Evolutionary conservation across 2,888 invertebrate genomes (phyloP), one percentile per base, ranked within the genome.

Genomic region (Synanthedon myopaeformis): DNA sequence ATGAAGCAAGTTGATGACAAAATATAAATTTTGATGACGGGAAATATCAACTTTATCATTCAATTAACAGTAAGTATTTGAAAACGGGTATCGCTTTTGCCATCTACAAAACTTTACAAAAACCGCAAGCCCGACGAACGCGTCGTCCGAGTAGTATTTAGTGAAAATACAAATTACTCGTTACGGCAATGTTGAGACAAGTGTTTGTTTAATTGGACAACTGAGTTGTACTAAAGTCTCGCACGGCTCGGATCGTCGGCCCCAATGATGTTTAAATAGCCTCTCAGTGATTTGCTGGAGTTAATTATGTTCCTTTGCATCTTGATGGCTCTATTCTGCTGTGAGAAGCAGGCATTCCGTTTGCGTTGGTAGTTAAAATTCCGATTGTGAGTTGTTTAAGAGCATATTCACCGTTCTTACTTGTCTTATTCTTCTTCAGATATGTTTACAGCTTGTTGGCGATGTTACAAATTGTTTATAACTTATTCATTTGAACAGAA

Each of bases 181-280:
- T 6, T 45, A 8, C 17, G 23, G 17, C 17, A 12, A 49, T 17
- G 23, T 49, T 41, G 57, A 59, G 55, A 52, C 57, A 56, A 61
- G 65, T 62, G 61, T 61, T 62, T 62, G 61, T 61, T 62, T 72
- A 69, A 70, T 76, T 71, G 66, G 60, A 56, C 59, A 59, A 64
- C 56, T 55, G 54, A 58, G 62, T 61, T 56, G 52, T 60, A 59
- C 61, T 59, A 59, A 53, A 61, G 59, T 68, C 75, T 64, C 35
- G 35, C 74, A 74, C 71, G 73, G 66, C 63, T 66, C 56, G 56
- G 57, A 67, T 67, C 59, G 63, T 56, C 71, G 72, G 63, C 74
- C 77, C 62, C 64, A 79, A 79, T 81, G 74, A 72, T 65, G 61
- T 67, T 68, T 69, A 67, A 75, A 72, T 66, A 64, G 63, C 63